phyloP scores from a whole-genome alignment of 2,113 vertebrate genomes.

The Pogona vitticeps region DNA sequence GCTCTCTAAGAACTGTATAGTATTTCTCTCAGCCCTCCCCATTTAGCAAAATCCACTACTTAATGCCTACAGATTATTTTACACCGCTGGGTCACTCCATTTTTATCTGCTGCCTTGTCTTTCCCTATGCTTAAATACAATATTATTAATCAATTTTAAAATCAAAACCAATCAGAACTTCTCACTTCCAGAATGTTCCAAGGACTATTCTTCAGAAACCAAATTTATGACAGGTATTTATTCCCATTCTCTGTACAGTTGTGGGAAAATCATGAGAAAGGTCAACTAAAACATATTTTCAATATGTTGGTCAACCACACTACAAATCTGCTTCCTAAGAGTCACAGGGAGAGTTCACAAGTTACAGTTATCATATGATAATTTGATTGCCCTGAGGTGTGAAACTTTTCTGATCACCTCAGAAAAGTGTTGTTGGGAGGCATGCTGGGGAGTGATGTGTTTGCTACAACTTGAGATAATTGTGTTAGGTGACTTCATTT shows the following conservation, averaged over 20 bases:
- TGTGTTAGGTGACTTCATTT: slow-evolving; percentile 23
- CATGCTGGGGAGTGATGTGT: slow-evolving; percentile 15
- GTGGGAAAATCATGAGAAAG: not conserved
- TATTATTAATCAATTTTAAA: slow-evolving; percentile 31
- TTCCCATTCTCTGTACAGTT: not conserved
- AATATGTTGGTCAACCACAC: slow-evolving; percentile 8
- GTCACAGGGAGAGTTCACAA: not conserved
- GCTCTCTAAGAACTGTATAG: not conserved
- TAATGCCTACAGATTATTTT: not conserved
- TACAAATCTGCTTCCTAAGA: not conserved
- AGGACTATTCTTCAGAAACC: not conserved
- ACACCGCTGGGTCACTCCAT: not conserved
- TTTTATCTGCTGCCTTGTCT: not conserved
- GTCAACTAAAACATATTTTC: not conserved
- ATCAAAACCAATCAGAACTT: not conserved
- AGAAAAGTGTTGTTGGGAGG: not conserved
- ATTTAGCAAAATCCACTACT: slow-evolving; percentile 5
- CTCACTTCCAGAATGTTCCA: not conserved
- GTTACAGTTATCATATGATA: slow-evolving; percentile 28
- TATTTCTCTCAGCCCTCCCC: slow-evolving; percentile 19
- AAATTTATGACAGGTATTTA: not conserved
- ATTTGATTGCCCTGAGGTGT: slow-evolving; percentile 17
- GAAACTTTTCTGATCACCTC: slow-evolving; percentile 19
- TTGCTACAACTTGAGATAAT: slow-evolving; percentile 22
- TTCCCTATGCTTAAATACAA: not conserved